Evolutionary conservation across 2,888 invertebrate genomes (phyloP).

Genomic region (Pollenia angustigena): DNA sequence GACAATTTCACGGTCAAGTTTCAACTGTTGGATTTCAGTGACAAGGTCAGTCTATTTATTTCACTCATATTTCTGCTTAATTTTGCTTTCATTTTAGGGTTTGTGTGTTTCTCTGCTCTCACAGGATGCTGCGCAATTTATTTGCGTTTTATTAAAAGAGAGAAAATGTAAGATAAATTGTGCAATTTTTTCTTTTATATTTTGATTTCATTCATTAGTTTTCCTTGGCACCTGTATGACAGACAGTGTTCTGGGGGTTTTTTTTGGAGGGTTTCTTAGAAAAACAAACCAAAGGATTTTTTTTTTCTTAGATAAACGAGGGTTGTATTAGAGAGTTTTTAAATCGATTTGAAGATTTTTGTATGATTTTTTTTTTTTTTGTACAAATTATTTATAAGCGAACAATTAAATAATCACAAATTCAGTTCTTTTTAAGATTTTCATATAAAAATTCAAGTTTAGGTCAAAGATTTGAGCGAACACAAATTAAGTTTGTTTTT

Average conservation of each 20-base stretch:
- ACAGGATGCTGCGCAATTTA: conserved; percentile 68
- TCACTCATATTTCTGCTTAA: background rate
- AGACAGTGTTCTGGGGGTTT: background rate
- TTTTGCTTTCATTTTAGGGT: conserved; percentile 3
- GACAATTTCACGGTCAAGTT: conserved; percentile 69
- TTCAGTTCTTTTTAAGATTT: too few relatives aligned
- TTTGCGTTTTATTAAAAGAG: conserved; percentile 50
- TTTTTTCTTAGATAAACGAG: background rate
- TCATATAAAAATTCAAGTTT: too few relatives aligned
- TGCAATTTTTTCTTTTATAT: background rate
- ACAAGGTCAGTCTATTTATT: conserved; percentile 70
- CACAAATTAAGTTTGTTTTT: too few relatives aligned
- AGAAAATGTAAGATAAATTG: background rate
- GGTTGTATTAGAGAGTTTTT: background rate
- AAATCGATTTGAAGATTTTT: background rate
- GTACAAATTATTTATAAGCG: too few relatives aligned
- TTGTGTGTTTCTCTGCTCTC: conserved; percentile 23
- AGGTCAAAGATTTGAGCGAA: too few relatives aligned
- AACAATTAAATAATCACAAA: too few relatives aligned
- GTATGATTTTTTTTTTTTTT: too few relatives aligned
- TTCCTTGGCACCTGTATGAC: conserved; percentile 2
- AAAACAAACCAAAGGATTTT: background rate
- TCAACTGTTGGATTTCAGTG: conserved; percentile 61
- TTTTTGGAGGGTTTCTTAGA: background rate
- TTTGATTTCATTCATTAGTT: conserved; percentile 39